Evolutionary conservation across 2,797 vertebrate species (phyloP).

Genomic region (Taenioides sp.): DNA sequence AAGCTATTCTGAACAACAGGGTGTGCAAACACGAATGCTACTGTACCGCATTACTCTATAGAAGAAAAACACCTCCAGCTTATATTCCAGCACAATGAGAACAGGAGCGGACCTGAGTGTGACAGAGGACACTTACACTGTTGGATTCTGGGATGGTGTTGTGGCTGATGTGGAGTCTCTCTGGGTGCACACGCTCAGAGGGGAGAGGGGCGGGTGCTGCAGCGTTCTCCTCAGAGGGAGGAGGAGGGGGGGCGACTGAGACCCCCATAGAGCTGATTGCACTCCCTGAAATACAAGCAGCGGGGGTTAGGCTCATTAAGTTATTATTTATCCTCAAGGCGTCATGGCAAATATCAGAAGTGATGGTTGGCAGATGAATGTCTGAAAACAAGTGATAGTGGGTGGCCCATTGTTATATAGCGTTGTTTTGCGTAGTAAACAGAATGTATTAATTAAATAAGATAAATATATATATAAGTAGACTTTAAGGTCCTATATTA

Average conservation of each 20-base stretch:
- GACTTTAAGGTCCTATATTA: background rate
- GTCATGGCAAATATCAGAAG: constrained; percentile 23
- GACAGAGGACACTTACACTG: constrained; percentile 60
- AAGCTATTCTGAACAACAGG: constrained; percentile 36
- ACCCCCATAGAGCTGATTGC: constrained; percentile 81
- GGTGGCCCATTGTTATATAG: background rate
- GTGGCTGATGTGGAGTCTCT: constrained; percentile 64
- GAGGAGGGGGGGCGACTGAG: constrained; percentile 61
- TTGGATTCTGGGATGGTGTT: constrained; percentile 75
- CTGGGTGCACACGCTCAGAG: constrained; percentile 67
- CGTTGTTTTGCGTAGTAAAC: background rate
- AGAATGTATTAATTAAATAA: background rate
- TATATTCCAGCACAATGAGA: constrained; percentile 67
- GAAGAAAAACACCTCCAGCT: constrained; percentile 69
- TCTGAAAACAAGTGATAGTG: background rate
- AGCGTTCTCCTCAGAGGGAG: constrained; percentile 70
- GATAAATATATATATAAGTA: background rate
- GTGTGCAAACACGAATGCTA: constrained; percentile 78
- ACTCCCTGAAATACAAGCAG: constrained; percentile 72
- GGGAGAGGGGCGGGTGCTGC: constrained; percentile 67
- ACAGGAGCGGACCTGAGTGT: constrained; percentile 26
- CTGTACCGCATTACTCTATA: constrained; percentile 58
- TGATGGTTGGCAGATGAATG: constrained; percentile 20
- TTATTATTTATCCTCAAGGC: constrained; percentile 40
- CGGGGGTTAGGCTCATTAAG: constrained; percentile 49